These are phyloP conservation scores for Lydus trimaculatus DNA, from an alignment of 2,888 invertebrate genomes.

Conservation along the genomic window DNA sequence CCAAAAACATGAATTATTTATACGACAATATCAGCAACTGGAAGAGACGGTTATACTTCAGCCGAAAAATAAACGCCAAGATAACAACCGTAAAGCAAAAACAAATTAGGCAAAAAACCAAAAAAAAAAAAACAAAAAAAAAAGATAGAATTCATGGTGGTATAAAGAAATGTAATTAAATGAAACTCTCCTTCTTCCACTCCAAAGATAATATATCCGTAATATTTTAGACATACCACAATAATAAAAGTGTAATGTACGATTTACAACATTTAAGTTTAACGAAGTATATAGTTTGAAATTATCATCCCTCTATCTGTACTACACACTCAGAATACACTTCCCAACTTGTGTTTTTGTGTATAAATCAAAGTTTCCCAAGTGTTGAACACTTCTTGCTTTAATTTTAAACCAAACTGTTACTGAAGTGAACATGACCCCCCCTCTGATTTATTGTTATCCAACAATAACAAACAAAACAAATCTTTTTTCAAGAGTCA, in stretches of 20 bases:
- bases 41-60: neutral
- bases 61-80: neutral
- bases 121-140: neutral
- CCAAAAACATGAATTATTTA: neutral
- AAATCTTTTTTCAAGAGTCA: neutral
- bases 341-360: constrained; percentile 24
- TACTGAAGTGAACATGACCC: constrained; percentile 51
- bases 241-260: constrained; percentile 4
- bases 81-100: neutral
- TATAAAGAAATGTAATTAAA: neutral
- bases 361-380: constrained; percentile 45
- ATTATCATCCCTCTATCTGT: neutral
- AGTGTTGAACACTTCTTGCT: constrained; percentile 44
- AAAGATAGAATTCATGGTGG: neutral
- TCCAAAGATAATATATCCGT: neutral
- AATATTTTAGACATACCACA: neutral
- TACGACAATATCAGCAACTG: neutral
- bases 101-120: too few species aligned
- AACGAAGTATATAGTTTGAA: neutral
- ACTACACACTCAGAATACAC: neutral
- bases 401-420: constrained; percentile 50
- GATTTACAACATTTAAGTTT: neutral
- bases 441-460: constrained; percentile 15
- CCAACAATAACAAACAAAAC: neutral
- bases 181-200: neutral